Conservation (phyloP, 2,888 invertebrate species). For the Pomacea canaliculata region DNA sequence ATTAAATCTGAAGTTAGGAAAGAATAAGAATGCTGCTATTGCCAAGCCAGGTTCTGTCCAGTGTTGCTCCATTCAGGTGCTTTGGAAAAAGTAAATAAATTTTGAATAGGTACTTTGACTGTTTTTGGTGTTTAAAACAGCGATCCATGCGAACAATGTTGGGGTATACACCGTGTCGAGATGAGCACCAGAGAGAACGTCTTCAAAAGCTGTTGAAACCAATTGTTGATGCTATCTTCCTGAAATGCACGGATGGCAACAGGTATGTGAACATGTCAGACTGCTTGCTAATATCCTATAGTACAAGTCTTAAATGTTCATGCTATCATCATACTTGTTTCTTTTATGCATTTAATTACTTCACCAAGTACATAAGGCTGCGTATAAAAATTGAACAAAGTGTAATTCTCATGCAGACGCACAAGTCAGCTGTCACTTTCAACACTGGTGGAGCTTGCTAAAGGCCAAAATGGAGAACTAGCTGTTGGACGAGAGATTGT, state of each 20-base stretch:
- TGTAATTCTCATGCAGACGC: slow-evolving; percentile 45
- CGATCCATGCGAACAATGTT: slow-evolving; percentile 61
- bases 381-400: too few relatives aligned
- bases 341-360: neutral
- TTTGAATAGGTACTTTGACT: too few relatives aligned
- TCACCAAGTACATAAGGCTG: too few relatives aligned
- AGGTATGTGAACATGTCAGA: slow-evolving; percentile 48
- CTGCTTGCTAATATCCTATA: neutral
- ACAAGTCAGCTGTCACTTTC: slow-evolving; percentile 70
- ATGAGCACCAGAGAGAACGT: slow-evolving; percentile 53
- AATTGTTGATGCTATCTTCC: slow-evolving; percentile 67
- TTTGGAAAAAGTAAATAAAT: too few relatives aligned
- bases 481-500: slow-evolving; percentile 68
- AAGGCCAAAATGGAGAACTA: slow-evolving; percentile 70
- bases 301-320: too few relatives aligned
- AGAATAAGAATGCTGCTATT: too few relatives aligned
- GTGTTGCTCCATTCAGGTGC: too few relatives aligned
- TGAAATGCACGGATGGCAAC: slow-evolving; percentile 71
- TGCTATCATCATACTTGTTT: neutral
- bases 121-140: slow-evolving; percentile 38
- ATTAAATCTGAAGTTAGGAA: too few relatives aligned
- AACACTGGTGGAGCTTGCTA: slow-evolving; percentile 69
- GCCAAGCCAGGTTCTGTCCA: too few relatives aligned
- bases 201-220: slow-evolving; percentile 67
- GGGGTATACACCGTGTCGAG: slow-evolving; percentile 62